Conservation (phyloP, 92 coral and sea anemone species). For the Actinostola sp. region DNA sequence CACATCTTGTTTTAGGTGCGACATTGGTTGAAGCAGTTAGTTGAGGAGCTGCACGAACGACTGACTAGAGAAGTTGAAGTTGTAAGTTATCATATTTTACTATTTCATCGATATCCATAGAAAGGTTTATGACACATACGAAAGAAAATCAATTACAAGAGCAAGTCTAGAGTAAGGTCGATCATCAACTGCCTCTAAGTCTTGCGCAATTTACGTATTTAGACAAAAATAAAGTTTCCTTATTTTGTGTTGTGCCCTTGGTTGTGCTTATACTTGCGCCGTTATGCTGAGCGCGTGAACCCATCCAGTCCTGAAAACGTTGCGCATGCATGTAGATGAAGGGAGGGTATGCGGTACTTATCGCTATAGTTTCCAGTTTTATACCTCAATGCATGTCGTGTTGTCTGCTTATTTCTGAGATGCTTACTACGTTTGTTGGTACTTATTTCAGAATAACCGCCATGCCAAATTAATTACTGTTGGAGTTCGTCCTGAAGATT, state of each 20-base stretch:
- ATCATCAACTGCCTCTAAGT: too few species aligned
- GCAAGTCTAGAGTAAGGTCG: too few species aligned
- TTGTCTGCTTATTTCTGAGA: not conserved
- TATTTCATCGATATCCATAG: too few species aligned
- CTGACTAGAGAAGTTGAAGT: constrained; percentile 72
- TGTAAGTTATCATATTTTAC: constrained; percentile 36
- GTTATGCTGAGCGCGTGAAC: too few species aligned
- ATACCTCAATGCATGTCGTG: not conserved
- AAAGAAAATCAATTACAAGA: too few species aligned
- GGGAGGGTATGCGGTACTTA: too few species aligned
- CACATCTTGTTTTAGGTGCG: constrained; percentile 61
- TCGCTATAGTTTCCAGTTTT: not conserved
- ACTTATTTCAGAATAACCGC: constrained; percentile 73
- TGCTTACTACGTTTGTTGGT: not conserved
- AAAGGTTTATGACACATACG: too few species aligned
- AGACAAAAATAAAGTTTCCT: too few species aligned
- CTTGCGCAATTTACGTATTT: not conserved
- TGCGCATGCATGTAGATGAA: too few species aligned
- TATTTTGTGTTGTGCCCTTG: too few species aligned
- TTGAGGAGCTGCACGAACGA: constrained; percentile 83
- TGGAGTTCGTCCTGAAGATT: constrained; percentile 69
- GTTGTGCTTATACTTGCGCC: too few species aligned
- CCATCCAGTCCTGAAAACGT: too few species aligned
- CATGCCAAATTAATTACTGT: constrained; percentile 75
- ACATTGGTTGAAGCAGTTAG: constrained; percentile 82